These are phyloP conservation scores for Prorops nasuta DNA, from an alignment of 1,140 invertebrate species.

Conservation along the genomic window DNA sequence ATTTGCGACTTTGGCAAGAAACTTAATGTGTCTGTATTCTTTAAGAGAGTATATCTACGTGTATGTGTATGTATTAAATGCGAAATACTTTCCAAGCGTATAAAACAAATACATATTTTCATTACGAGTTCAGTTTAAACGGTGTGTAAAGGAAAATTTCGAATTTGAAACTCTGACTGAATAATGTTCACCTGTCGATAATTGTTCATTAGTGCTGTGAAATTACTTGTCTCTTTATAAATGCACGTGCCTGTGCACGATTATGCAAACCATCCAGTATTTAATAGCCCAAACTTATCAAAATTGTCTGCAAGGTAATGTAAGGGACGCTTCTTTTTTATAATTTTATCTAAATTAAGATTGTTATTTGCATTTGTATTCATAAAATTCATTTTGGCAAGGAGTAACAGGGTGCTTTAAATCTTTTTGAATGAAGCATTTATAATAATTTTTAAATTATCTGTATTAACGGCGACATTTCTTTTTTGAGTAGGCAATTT, in stretches of 20 bases:
- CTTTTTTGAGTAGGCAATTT: too few relatives aligned
- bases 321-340: too few relatives aligned
- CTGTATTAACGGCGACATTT: too few relatives aligned
- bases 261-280: not conserved
- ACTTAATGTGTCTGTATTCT: slow-evolving; percentile 25
- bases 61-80: slow-evolving; percentile 19
- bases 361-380: too few relatives aligned
- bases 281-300: too few relatives aligned
- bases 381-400: slow-evolving; percentile 7
- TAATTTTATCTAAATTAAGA: too few relatives aligned
- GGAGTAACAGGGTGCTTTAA: slow-evolving; percentile 22
- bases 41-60: slow-evolving; percentile 15
- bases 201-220: slow-evolving; percentile 34
- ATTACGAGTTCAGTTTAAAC: slow-evolving; percentile 16
- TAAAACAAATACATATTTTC: not conserved
- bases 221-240: slow-evolving; percentile 18
- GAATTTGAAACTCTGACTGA: slow-evolving; percentile 10
- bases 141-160: slow-evolving; percentile 12
- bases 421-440: slow-evolving; percentile 12
- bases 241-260: not conserved
- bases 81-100: slow-evolving; percentile 23
- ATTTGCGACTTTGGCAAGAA: slow-evolving; percentile 16
- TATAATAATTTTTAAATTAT: slow-evolving; percentile 10
- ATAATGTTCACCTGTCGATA: slow-evolving; percentile 15
- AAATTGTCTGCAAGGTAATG: too few relatives aligned